phyloP scores from a whole-genome alignment of 1,140 invertebrate species.

The Marisa cornuarietis region DNA sequence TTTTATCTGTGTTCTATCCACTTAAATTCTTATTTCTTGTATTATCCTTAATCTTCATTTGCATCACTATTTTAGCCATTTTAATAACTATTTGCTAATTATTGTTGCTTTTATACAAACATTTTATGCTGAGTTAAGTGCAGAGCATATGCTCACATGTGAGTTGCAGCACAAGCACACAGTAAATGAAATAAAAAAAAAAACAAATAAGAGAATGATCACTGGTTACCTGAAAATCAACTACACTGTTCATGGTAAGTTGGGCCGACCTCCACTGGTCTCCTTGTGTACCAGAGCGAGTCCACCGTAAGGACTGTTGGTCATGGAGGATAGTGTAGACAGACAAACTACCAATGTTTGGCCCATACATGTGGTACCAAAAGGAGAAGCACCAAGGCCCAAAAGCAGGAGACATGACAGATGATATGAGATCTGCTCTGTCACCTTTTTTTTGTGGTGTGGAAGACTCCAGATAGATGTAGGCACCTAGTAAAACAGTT shows the following conservation, averaged over 20 bases:
- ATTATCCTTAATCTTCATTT: too few relatives aligned
- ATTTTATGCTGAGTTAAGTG: neutral
- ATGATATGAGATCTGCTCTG: constrained; percentile 49
- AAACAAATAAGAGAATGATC: neutral
- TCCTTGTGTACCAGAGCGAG: constrained; percentile 44
- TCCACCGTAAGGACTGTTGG: constrained; percentile 32
- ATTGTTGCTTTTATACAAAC: neutral
- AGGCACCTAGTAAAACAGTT: constrained; percentile 25
- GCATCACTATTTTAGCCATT: too few relatives aligned
- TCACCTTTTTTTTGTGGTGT: constrained; percentile 64
- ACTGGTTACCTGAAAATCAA: constrained; percentile 51
- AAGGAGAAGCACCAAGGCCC: constrained; percentile 66
- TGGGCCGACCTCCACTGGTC: constrained; percentile 51
- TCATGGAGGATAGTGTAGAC: constrained; percentile 32
- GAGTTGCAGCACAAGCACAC: neutral
- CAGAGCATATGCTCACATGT: too few relatives aligned
- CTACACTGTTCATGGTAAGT: constrained; percentile 43
- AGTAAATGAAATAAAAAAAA: neutral
- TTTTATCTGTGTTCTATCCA: too few relatives aligned
- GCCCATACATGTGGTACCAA: constrained; percentile 82
- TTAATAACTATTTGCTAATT: too few relatives aligned
- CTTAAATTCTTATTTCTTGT: too few relatives aligned
- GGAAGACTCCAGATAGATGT: constrained; percentile 79
- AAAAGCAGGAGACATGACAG: constrained; percentile 33
- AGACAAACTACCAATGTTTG: constrained; percentile 50